phyloP scores from a whole-genome alignment of 2,113 vertebrate genomes.

The Theropithecus gelada region DNA sequence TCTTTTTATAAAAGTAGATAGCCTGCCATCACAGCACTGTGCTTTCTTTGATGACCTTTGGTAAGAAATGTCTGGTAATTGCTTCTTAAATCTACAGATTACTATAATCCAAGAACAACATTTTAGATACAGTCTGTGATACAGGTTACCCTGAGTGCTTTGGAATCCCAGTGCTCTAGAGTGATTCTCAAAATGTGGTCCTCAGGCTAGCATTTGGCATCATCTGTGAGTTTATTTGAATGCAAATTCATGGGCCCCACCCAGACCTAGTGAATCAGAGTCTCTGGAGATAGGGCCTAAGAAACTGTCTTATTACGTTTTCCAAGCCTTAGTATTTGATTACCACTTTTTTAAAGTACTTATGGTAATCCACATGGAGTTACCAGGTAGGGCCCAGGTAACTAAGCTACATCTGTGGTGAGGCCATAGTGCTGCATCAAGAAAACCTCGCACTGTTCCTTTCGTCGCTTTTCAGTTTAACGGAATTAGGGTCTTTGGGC shows the following conservation, averaged over 20 bases:
- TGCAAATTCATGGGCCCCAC: background rate
- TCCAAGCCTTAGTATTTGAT: background rate
- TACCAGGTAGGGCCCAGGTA: background rate
- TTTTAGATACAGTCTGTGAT: background rate
- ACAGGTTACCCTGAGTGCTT: background rate
- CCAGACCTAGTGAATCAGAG: background rate
- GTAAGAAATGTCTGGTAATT: background rate
- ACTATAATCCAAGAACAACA: background rate
- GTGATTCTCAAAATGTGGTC: background rate
- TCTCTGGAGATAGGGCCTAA: background rate
- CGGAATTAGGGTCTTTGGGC: background rate
- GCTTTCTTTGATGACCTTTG: conserved; percentile 13
- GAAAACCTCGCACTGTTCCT: background rate
- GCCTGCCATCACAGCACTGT: background rate
- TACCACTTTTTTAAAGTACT: background rate
- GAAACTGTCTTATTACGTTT: background rate
- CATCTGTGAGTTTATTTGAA: background rate
- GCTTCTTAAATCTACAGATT: background rate
- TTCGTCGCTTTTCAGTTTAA: background rate
- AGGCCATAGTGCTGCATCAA: background rate
- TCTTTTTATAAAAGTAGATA: background rate
- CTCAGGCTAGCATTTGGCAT: background rate
- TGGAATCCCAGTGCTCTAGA: background rate
- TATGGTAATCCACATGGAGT: background rate
- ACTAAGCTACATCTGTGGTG: background rate